Percentiles rank a stretch among this genome's conserved stretches.
These are phyloP conservation scores for Tupiocoris notatus DNA, from an alignment of 2,888 invertebrate species.

Conservation along the genomic window DNA sequence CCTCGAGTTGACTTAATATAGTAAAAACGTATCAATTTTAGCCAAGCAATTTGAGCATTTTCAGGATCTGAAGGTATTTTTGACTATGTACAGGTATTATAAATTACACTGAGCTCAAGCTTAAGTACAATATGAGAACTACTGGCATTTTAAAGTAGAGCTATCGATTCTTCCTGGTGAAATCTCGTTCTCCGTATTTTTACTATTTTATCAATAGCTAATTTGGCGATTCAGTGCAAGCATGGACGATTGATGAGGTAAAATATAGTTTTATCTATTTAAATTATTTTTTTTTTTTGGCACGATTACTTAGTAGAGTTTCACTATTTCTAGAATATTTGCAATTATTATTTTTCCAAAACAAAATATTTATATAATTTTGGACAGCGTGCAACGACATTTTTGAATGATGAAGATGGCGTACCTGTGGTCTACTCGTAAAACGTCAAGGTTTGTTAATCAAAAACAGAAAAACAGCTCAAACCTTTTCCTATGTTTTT, in stretches of 20 bases:
- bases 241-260: slow-evolving; percentile 39
- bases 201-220: slow-evolving; percentile 21
- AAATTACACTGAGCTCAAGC: slow-evolving; percentile 41
- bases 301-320: not conserved
- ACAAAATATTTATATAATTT: not conserved
- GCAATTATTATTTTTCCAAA: not conserved
- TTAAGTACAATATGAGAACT: slow-evolving; percentile 33
- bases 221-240: slow-evolving; percentile 25
- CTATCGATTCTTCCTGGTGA: not conserved
- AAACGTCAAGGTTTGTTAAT: too few relatives aligned
- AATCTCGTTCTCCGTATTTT: not conserved
- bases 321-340: not conserved
- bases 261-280: slow-evolving; percentile 2
- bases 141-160: slow-evolving; percentile 23
- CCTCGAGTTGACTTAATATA: slow-evolving; percentile 42
- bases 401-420: too few relatives aligned
- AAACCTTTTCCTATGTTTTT: not conserved
- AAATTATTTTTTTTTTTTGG: not conserved
- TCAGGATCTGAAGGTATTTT: slow-evolving; percentile 46
- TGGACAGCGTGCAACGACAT: not conserved
- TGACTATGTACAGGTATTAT: slow-evolving; percentile 33
- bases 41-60: slow-evolving; percentile 48
- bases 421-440: too few relatives aligned
- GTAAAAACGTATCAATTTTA: slow-evolving; percentile 43
- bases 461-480: too few relatives aligned